These are phyloP conservation scores for Gymnoscopelus microlampas DNA, from an alignment of 2,797 vertebrate species.

Conservation along the genomic window DNA sequence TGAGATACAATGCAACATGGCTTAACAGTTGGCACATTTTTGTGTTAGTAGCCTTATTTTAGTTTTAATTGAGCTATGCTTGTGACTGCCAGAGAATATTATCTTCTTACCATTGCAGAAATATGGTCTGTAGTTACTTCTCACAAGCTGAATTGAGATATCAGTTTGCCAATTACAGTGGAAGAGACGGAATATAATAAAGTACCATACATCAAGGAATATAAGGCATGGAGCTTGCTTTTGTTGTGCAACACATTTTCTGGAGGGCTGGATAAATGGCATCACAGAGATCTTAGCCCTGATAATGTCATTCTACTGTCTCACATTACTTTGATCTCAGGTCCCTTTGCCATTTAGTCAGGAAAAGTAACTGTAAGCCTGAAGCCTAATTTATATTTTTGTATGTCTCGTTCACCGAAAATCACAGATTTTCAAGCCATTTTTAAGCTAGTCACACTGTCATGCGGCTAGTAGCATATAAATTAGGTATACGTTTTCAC, in stretches of 20 bases:
- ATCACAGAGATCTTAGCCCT: slow-evolving; percentile 16
- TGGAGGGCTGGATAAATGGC: slow-evolving; percentile 10
- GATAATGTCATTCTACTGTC: slow-evolving; percentile 40
- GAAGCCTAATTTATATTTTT: not conserved
- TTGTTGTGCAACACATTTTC: slow-evolving; percentile 1
- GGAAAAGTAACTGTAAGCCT: too few species aligned
- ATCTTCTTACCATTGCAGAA: slow-evolving; percentile 20
- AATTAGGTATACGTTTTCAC: slow-evolving; percentile 22
- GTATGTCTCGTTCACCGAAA: too few species aligned
- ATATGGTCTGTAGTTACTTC: slow-evolving; percentile 1
- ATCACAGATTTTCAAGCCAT: too few species aligned
- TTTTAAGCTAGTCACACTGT: too few species aligned
- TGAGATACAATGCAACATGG: not conserved
- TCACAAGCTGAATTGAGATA: slow-evolving; percentile 6
- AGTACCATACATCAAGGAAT: not conserved
- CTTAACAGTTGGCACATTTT: not conserved
- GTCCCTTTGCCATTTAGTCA: slow-evolving; percentile 20
- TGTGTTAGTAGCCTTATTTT: not conserved
- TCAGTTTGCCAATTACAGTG: not conserved
- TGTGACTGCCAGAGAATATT: not conserved
- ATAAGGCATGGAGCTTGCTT: slow-evolving; percentile 2
- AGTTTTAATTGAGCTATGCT: slow-evolving; percentile 2
- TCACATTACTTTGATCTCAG: slow-evolving; percentile 49
- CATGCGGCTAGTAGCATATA: too few species aligned
- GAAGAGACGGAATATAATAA: too few species aligned